A percentile compares a stretch with the other conserved stretches of the same genome.
These are phyloP conservation scores for Mastomys coucha DNA, from an alignment of 2,113 vertebrate species.

Conservation along the genomic window DNA sequence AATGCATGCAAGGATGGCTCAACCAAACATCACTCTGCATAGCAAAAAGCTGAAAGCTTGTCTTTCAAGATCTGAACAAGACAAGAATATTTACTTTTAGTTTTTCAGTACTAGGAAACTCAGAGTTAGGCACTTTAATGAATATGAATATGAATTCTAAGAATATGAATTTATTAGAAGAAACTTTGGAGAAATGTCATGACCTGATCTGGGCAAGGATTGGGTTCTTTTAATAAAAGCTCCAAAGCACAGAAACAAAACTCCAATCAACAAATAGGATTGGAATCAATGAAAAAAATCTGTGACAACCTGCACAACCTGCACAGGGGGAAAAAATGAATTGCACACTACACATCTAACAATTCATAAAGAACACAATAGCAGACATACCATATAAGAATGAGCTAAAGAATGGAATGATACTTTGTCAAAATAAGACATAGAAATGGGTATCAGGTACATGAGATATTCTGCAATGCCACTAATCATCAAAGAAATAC, in stretches of 20 bases:
- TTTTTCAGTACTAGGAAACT: neutral
- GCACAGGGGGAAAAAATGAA: neutral
- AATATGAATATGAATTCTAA: neutral
- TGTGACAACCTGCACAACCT: too few species aligned
- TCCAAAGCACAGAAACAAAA: neutral
- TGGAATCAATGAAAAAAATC: neutral
- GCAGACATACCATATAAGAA: neutral
- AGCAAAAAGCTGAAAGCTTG: neutral
- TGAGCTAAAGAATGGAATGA: neutral
- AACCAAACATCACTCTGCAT: neutral
- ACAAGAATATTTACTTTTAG: neutral
- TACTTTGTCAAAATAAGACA: neutral
- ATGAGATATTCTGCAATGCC: neutral
- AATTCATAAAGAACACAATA: neutral
- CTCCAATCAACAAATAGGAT: neutral
- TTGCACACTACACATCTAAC: neutral
- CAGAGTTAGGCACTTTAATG: neutral
- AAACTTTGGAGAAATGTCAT: neutral
- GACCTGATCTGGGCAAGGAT: neutral
- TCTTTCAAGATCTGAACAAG: neutral
- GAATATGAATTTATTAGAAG: neutral
- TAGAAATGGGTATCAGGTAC: too few species aligned
- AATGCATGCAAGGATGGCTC: neutral
- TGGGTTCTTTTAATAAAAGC: neutral
- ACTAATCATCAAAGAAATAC: too few species aligned